Conservation (phyloP, 2,888 invertebrate species). For the Disparrhopalites patrizii region DNA sequence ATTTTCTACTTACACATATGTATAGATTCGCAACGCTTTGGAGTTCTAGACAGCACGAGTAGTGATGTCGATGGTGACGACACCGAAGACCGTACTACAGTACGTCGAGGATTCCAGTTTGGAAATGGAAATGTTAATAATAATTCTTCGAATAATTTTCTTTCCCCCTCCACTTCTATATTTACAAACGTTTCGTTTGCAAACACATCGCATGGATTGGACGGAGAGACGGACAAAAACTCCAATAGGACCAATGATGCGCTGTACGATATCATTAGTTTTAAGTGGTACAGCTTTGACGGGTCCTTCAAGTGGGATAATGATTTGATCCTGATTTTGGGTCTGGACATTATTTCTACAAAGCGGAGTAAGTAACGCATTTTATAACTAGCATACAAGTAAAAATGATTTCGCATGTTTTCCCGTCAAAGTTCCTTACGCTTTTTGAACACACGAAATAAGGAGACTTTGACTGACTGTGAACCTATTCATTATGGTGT, state of each 20-base stretch:
- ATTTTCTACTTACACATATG: too few species aligned
- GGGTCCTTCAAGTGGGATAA: constrained; percentile 32
- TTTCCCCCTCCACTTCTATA: too few species aligned
- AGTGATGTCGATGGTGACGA: too few species aligned
- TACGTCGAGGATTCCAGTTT: too few species aligned
- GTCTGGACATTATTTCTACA: constrained; percentile 13
- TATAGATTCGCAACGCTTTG: too few species aligned
- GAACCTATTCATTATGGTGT: background rate
- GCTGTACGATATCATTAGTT: constrained; percentile 25
- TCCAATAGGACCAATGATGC: constrained; percentile 3
- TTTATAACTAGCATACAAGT: background rate
- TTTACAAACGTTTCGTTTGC: too few species aligned
- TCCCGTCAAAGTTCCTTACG: too few species aligned
- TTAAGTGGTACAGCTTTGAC: constrained; percentile 37
- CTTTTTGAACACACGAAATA: background rate
- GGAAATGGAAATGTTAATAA: too few species aligned
- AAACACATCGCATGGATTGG: too few species aligned
- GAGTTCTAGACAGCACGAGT: too few species aligned
- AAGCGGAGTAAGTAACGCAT: constrained; percentile 30
- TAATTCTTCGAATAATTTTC: too few species aligned
- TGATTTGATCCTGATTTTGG: constrained; percentile 19
- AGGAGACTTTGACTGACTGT: background rate
- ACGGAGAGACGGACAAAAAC: background rate
- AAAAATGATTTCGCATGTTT: background rate
- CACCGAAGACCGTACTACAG: too few species aligned